These are phyloP conservation scores for Lasioglossum morio DNA, from an alignment of 2,888 invertebrate species.

Conservation along the genomic window DNA sequence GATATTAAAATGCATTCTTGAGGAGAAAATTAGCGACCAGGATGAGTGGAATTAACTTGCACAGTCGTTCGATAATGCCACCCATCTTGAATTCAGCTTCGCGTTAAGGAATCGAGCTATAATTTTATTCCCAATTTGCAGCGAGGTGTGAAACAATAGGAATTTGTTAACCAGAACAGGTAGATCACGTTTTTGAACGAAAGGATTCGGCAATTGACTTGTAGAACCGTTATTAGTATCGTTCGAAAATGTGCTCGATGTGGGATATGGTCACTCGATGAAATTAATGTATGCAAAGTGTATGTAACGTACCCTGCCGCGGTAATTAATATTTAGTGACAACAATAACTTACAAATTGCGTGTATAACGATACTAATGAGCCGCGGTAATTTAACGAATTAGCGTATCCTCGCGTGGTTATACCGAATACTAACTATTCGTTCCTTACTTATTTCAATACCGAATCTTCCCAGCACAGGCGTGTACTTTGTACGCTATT, in stretches of 20 bases:
- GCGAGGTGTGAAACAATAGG: no score
- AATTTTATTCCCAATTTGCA: no score
- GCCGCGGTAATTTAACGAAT: not conserved
- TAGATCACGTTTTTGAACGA: not conserved
- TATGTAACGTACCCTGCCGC: not conserved
- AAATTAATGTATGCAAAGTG: slow-evolving; percentile 9
- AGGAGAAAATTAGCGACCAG: no score
- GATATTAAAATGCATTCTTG: no score
- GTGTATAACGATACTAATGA: slow-evolving; percentile 7
- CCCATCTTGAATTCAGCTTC: no score
- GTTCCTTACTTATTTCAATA: not conserved
- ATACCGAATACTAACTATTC: not conserved
- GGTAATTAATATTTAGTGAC: slow-evolving; percentile 16
- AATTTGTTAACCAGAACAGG: not conserved
- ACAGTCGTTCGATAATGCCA: no score
- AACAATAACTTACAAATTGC: slow-evolving; percentile 14
- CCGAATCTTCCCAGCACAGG: not conserved
- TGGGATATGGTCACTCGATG: not conserved
- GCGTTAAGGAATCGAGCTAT: no score
- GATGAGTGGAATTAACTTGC: no score
- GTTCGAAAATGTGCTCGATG: not conserved
- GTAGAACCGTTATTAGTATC: not conserved
- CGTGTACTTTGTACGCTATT: not conserved
- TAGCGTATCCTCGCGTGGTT: not conserved
- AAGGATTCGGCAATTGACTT: not conserved